Evolutionary conservation across 2,888 invertebrate genomes (phyloP).

Genomic region (Aphrophora alni): DNA sequence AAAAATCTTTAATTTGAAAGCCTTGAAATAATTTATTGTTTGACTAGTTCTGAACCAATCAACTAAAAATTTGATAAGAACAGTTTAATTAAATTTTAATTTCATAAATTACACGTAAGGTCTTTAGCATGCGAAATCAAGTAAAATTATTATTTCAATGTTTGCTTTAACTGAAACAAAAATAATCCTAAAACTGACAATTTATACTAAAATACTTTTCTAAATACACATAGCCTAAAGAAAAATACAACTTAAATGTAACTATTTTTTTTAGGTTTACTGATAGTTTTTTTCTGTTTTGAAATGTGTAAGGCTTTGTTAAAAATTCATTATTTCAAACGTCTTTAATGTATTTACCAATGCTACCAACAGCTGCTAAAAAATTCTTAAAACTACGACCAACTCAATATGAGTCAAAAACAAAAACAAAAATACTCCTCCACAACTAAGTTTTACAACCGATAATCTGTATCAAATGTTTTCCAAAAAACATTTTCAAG

Average conservation of each 20-base stretch:
- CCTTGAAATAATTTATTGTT: neutral
- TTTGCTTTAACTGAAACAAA: neutral
- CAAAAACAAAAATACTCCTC: conserved; percentile 11
- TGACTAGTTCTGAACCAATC: neutral
- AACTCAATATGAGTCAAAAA: conserved; percentile 38
- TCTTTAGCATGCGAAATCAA: neutral
- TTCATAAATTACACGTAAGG: neutral
- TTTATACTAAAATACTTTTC: neutral
- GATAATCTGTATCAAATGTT: neutral
- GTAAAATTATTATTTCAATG: neutral
- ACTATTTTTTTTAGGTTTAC: neutral
- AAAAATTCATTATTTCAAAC: neutral
- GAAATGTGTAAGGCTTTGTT: neutral
- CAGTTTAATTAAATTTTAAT: neutral
- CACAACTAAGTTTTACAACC: neutral
- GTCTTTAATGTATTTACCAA: neutral
- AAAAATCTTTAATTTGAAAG: neutral
- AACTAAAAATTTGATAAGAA: neutral
- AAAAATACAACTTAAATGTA: neutral
- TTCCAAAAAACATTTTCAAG: neutral
- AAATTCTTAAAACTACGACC: conserved; percentile 30
- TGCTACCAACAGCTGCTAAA: conserved; percentile 32
- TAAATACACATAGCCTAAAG: neutral
- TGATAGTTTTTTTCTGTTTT: neutral
- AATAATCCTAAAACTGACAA: neutral